phyloP scores from a whole-genome alignment of 2,888 invertebrate species.

The Slavum lentiscoides region DNA sequence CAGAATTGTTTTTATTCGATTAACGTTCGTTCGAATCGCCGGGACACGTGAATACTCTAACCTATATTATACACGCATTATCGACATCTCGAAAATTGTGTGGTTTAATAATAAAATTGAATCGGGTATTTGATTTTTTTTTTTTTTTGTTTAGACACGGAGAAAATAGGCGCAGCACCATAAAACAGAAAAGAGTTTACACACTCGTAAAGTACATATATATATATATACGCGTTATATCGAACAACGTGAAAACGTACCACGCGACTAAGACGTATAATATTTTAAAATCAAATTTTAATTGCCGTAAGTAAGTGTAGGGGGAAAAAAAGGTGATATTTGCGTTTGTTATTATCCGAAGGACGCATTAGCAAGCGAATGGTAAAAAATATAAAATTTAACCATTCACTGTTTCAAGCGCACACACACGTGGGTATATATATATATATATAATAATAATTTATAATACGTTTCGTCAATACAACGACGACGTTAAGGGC shows the following conservation, averaged over 20 bases:
- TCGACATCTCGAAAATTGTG: no score
- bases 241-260: not conserved
- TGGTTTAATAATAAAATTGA: no score
- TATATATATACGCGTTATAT: not conserved
- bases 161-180: no score
- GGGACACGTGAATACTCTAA: no score
- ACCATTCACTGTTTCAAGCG: not conserved
- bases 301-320: not conserved
- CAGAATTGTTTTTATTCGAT: no score
- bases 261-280: not conserved
- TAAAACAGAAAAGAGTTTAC: not conserved
- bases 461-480: slow-evolving; percentile 23
- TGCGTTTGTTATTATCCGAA: slow-evolving; percentile 28
- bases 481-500: not conserved
- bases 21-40: no score
- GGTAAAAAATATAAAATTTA: slow-evolving; percentile 14
- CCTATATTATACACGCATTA: no score
- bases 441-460: not conserved
- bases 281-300: slow-evolving; percentile 8
- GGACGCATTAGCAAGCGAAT: slow-evolving; percentile 6
- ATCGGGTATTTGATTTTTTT: no score
- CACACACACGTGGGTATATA: not conserved
- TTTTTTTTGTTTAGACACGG: no score
- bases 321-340: not conserved
- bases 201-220: no score